These are phyloP conservation scores for Cyprinus carpio DNA, from an alignment of 2,113 vertebrate genomes.

Conservation along the genomic window DNA sequence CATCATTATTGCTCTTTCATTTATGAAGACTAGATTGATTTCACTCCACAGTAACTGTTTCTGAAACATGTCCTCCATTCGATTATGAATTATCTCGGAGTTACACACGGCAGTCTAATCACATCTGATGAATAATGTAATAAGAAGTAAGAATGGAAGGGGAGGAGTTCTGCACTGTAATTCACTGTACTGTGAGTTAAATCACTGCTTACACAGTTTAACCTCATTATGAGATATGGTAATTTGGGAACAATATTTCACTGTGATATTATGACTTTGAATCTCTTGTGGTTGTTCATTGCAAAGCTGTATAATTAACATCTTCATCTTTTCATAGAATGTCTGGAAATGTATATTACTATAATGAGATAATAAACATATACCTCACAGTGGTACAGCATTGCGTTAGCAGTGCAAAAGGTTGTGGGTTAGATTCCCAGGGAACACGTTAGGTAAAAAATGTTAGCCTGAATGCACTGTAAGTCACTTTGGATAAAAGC, in stretches of 20 bases:
- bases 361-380: not conserved
- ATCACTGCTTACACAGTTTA: conserved; percentile 11
- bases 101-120: not conserved
- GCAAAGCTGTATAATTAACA: conserved; percentile 1
- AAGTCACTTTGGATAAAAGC: no score
- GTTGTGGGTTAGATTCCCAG: no score
- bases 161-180: conserved; percentile 8
- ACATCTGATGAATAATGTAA: conserved; percentile 31
- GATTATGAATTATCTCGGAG: conserved; percentile 24
- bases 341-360: not conserved
- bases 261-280: not conserved
- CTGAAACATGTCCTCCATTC: conserved; percentile 19
- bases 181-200: conserved; percentile 12
- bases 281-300: no score
- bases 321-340: not conserved
- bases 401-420: no score
- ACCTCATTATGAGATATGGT: not conserved
- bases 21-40: conserved; percentile 44
- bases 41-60: conserved; percentile 22
- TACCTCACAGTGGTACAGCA: no score
- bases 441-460: no score
- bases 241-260: not conserved
- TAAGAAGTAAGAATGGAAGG: conserved; percentile 1
- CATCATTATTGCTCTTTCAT: conserved; percentile 46
- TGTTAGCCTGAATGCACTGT: no score